These are phyloP conservation scores for Lanistes nyassanus DNA, from an alignment of 1,140 invertebrate species.

Conservation along the genomic window DNA sequence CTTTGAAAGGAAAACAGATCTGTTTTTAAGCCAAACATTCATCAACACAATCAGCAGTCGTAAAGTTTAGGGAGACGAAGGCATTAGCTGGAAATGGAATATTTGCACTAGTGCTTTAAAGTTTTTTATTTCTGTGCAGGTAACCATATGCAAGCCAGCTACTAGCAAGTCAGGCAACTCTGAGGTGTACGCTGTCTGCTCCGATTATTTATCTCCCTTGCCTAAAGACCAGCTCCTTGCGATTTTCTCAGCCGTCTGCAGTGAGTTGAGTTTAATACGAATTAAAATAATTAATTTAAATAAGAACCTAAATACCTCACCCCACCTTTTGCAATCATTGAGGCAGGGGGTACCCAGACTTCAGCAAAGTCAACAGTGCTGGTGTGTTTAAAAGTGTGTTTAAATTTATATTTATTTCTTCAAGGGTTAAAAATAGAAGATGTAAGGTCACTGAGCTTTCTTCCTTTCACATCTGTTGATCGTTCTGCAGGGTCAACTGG, in stretches of 20 bases:
- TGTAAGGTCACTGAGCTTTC: constrained; percentile 17
- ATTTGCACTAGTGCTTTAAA: constrained; percentile 20
- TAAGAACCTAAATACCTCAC: no score
- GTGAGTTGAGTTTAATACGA: constrained; percentile 21
- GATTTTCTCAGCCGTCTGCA: constrained; percentile 14
- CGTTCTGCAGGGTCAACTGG: constrained; percentile 21
- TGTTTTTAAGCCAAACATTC: no score
- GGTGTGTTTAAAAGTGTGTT: no score
- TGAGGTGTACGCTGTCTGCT: constrained; percentile 88
- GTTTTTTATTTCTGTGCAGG: constrained; percentile 42
- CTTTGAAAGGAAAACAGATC: constrained; percentile 74
- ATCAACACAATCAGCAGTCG: constrained; percentile 1
- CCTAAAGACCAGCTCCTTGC: constrained; percentile 50
- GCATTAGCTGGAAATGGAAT: constrained; percentile 22
- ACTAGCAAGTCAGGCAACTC: constrained; percentile 95
- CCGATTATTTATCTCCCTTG: constrained; percentile 72
- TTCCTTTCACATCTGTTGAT: background rate
- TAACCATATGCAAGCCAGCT: constrained; percentile 83
- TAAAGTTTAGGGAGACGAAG: background rate
- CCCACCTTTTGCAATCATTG: no score
- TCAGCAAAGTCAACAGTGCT: no score
- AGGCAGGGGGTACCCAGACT: no score
- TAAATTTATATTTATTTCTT: no score
- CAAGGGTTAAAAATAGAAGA: no score
- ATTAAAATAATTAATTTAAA: constrained; percentile 5